These are phyloP conservation scores for Ictidomys tridecemlineatus DNA, from an alignment of 2,113 vertebrate genomes.

Conservation along the genomic window DNA sequence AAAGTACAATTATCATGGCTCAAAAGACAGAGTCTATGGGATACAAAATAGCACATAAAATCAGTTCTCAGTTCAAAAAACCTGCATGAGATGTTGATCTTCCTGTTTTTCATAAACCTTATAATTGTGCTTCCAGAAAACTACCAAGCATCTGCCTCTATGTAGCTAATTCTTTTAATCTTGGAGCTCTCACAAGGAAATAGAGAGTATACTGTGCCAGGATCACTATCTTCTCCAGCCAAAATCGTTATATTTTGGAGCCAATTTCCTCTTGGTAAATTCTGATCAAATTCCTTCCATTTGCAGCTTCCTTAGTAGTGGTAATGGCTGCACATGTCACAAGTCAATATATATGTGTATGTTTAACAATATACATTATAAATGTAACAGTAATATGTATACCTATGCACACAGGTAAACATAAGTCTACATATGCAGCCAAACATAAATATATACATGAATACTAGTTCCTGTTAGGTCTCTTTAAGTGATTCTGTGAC, in stretches of 20 bases:
- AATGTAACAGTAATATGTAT: conserved; percentile 39
- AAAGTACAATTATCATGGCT: conserved; percentile 74
- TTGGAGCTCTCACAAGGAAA: conserved; percentile 81
- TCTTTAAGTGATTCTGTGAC: neutral
- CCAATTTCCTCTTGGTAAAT: conserved; percentile 77
- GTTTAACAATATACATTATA: conserved; percentile 72
- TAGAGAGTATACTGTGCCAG: conserved; percentile 65
- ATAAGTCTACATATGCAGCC: neutral
- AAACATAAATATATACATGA: neutral
- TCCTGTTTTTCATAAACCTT: conserved; percentile 82
- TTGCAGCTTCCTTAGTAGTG: conserved; percentile 62
- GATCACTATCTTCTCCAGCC: conserved; percentile 71
- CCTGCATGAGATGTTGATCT: conserved; percentile 72
- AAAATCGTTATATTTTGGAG: conserved; percentile 79
- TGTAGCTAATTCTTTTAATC: conserved; percentile 80
- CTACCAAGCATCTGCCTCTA: conserved; percentile 81
- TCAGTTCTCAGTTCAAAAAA: conserved; percentile 71
- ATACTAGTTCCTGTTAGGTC: neutral
- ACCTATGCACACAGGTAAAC: conserved; percentile 55
- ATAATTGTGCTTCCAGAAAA: conserved; percentile 82
- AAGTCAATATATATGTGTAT: conserved; percentile 18
- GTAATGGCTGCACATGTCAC: conserved; percentile 70
- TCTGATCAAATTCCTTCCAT: conserved; percentile 75
- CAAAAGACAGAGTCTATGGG: conserved; percentile 66
- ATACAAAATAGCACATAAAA: conserved; percentile 75